phyloP scores from a whole-genome alignment of 92 coral and sea anemone species.

The Palythoa grandis region DNA sequence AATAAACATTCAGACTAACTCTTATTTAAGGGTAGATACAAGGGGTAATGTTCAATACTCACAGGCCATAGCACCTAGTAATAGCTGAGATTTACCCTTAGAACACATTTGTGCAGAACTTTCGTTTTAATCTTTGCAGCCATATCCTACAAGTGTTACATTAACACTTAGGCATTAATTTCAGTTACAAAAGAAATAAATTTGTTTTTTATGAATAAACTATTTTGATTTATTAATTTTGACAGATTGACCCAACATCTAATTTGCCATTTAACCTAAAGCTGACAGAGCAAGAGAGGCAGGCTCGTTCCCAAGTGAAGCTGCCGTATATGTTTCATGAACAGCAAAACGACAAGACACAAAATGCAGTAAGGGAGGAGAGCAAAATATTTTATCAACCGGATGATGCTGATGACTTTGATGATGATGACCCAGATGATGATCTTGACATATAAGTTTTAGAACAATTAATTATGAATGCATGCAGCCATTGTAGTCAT shows the following conservation, averaged over 20 bases:
- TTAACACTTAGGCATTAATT: too few species aligned
- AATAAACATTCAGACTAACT: too few species aligned
- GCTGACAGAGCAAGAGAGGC: slow-evolving; percentile 77
- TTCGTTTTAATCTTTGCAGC: too few species aligned
- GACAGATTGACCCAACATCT: slow-evolving; percentile 85
- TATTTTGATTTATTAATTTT: not conserved
- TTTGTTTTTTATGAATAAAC: not conserved
- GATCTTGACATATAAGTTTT: slow-evolving; percentile 72
- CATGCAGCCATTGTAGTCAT: too few species aligned
- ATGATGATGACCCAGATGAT: slow-evolving; percentile 99
- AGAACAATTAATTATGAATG: not conserved
- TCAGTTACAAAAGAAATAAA: too few species aligned
- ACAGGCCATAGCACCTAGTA: too few species aligned
- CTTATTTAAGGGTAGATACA: too few species aligned
- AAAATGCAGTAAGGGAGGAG: slow-evolving; percentile 55
- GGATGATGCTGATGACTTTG: slow-evolving; percentile 96
- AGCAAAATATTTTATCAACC: slow-evolving; percentile 93
- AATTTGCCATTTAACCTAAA: slow-evolving; percentile 86
- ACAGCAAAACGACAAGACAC: slow-evolving; percentile 36
- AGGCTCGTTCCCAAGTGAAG: slow-evolving; percentile 82
- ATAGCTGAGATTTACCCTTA: too few species aligned
- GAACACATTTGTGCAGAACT: too few species aligned
- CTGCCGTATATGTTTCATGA: slow-evolving; percentile 88
- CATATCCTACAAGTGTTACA: too few species aligned
- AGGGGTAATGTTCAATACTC: too few species aligned